A percentile compares a stretch with the other conserved stretches of the same genome.
Evolutionary conservation across 1,140 invertebrate species (phyloP).

Genomic region (Cataglyphis hispanica): DNA sequence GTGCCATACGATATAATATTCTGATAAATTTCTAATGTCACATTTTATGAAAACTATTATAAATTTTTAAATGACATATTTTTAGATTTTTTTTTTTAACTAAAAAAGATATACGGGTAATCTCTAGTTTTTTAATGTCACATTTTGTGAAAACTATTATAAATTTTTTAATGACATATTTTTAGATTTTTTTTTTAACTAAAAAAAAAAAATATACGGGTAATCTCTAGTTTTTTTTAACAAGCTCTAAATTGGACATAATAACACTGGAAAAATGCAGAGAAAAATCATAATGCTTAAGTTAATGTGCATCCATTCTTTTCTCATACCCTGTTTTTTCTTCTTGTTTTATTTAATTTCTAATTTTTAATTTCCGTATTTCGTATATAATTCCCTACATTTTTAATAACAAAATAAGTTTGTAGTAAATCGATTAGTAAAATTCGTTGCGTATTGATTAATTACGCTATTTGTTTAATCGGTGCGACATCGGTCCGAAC

Average conservation of each 20-base stretch:
- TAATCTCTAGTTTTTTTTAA: too few species aligned
- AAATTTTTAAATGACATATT: neutral
- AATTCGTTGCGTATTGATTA: constrained; percentile 7
- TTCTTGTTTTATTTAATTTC: neutral
- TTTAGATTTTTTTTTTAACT: neutral
- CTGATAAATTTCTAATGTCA: constrained; percentile 26
- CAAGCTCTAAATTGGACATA: neutral
- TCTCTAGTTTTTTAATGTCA: neutral
- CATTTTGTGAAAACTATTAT: neutral
- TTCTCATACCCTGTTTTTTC: neutral
- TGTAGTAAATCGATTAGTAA: neutral
- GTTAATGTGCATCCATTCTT: neutral
- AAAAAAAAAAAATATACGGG: neutral
- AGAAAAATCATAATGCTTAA: neutral
- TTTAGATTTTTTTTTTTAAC: neutral
- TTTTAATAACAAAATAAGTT: neutral
- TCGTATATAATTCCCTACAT: neutral
- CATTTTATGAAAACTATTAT: neutral
- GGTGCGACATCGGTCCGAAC: neutral
- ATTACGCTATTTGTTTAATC: constrained; percentile 1
- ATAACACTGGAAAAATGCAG: neutral
- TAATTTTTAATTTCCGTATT: neutral
- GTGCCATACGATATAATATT: too few species aligned
- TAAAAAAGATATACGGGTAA: neutral
- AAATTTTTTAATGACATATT: neutral